Conservation (phyloP, 1,140 invertebrate species). For the Asbolus verrucosus region DNA sequence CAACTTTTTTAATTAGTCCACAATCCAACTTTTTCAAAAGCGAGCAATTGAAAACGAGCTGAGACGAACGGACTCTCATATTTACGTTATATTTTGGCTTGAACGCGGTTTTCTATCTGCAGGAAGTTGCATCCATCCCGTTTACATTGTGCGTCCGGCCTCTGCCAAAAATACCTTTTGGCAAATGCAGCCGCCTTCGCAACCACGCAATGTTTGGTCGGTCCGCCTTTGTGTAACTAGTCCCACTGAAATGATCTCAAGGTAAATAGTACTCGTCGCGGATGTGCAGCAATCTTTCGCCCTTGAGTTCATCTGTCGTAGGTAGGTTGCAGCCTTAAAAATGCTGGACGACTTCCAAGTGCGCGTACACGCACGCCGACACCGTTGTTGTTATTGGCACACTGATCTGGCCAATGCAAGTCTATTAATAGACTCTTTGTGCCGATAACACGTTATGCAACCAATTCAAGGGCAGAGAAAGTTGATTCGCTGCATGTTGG, state of each 20-base stretch:
- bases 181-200: slow-evolving; percentile 7
- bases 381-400: slow-evolving; percentile 42
- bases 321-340: slow-evolving; percentile 25
- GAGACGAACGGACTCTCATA: too few relatives aligned
- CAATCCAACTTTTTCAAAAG: too few relatives aligned
- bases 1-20: not conserved
- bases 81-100: too few relatives aligned
- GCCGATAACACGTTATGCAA: slow-evolving; percentile 51
- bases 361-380: slow-evolving; percentile 24
- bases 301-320: slow-evolving; percentile 41
- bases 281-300: slow-evolving; percentile 40
- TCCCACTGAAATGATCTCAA: slow-evolving; percentile 34
- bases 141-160: slow-evolving; percentile 18
- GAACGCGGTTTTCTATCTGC: not conserved
- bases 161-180: slow-evolving; percentile 23
- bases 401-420: slow-evolving; percentile 46
- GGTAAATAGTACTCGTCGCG: slow-evolving; percentile 42
- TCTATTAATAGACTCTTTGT: slow-evolving; percentile 50
- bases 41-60: too few relatives aligned
- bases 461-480: slow-evolving; percentile 50
- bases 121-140: slow-evolving; percentile 10
- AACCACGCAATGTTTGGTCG: not conserved
- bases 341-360: slow-evolving; percentile 39
- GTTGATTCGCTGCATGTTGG: slow-evolving; percentile 39
- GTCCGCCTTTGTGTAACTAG: slow-evolving; percentile 9